Conservation (phyloP, 2,797 vertebrate genomes). For the Loris lydekkerianus region DNA sequence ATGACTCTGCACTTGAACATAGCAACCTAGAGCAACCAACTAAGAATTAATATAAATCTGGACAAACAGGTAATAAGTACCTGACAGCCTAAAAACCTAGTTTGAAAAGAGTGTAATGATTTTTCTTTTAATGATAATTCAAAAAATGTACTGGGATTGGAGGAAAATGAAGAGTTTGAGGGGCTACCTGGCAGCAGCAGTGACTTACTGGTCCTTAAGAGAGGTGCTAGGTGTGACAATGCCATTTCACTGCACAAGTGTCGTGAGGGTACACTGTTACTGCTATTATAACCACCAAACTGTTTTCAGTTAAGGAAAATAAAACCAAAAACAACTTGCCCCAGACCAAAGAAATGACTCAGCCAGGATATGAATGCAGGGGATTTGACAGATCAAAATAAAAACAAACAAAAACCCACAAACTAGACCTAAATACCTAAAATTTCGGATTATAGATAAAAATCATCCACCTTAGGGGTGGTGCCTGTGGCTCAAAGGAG, state of each 20-base stretch:
- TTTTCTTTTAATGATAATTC: no score
- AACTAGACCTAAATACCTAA: neutral
- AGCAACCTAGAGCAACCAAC: neutral
- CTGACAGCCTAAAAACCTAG: neutral
- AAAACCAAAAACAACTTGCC: neutral
- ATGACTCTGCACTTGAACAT: neutral
- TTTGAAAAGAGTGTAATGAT: neutral
- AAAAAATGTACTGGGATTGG: no score
- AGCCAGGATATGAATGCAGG: neutral
- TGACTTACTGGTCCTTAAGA: accelerated
- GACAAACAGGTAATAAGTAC: neutral
- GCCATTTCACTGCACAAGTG: neutral
- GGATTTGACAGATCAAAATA: neutral
- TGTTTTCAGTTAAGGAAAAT: neutral
- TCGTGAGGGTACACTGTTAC: no score
- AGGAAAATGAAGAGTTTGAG: neutral
- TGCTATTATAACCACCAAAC: neutral
- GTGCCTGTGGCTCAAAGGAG: no score
- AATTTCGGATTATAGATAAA: neutral
- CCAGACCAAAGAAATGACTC: neutral
- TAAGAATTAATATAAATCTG: neutral
- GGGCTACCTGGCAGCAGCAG: neutral
- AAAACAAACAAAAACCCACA: neutral
- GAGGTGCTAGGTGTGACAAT: neutral
- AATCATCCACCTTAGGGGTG: neutral